phyloP scores from a whole-genome alignment of 1,140 invertebrate species.

The Saccostrea cuccullata region DNA sequence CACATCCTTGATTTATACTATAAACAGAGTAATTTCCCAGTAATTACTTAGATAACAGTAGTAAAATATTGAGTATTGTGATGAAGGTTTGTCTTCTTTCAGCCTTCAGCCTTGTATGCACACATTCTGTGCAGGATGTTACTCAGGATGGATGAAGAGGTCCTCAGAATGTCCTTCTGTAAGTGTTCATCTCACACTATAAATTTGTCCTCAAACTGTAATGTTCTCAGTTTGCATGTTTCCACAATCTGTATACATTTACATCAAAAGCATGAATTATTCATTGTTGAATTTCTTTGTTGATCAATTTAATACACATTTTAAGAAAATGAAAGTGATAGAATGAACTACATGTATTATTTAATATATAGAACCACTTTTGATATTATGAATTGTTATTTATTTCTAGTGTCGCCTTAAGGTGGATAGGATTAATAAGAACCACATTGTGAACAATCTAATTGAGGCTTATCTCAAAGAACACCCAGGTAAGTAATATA shows the following conservation, averaged over 20 bases:
- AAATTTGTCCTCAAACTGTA: too few relatives aligned
- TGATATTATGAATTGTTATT: background rate
- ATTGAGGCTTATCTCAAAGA: slow-evolving; percentile 76
- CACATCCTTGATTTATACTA: background rate
- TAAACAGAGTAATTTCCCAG: too few relatives aligned
- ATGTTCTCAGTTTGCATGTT: too few relatives aligned
- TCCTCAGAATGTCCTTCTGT: slow-evolving; percentile 76
- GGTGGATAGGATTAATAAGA: slow-evolving; percentile 76
- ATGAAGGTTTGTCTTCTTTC: slow-evolving; percentile 28
- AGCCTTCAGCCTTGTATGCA: slow-evolving; percentile 78
- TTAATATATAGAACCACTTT: background rate
- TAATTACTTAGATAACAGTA: too few relatives aligned
- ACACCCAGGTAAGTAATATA: slow-evolving; percentile 67
- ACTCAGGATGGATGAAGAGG: slow-evolving; percentile 76
- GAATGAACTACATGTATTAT: background rate
- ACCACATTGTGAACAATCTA: slow-evolving; percentile 77
- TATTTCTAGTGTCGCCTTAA: slow-evolving; percentile 73
- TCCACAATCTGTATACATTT: too few relatives aligned
- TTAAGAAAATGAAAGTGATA: background rate
- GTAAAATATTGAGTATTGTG: too few relatives aligned
- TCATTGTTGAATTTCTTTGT: too few relatives aligned
- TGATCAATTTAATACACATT: background rate
- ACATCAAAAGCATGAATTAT: too few relatives aligned
- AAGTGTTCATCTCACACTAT: slow-evolving; percentile 54
- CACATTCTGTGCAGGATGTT: slow-evolving; percentile 77